phyloP scores from a whole-genome alignment of 2,113 vertebrate species.

The Uria aalge region DNA sequence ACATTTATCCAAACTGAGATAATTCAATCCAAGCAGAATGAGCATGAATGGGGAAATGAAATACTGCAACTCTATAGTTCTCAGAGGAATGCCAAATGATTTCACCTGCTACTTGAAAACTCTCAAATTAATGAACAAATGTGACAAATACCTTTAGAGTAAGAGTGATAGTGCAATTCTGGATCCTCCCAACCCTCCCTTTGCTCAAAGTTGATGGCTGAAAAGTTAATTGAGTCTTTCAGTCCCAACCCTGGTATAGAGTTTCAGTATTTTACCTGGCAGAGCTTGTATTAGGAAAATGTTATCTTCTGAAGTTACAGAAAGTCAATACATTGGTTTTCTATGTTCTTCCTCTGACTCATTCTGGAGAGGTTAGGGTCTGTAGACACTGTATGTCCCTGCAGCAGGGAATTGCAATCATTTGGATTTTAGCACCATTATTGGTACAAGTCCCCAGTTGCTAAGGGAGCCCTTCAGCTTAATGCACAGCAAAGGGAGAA shows the following conservation, averaged over 20 bases:
- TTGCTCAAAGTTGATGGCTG: background rate
- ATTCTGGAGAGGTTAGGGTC: background rate
- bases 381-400: background rate
- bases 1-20: background rate
- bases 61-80: accelerated
- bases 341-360: background rate
- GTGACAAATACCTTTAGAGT: background rate
- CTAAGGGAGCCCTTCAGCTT: background rate
- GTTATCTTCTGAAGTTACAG: background rate
- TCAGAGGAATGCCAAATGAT: background rate
- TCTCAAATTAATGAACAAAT: background rate
- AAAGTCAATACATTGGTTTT: accelerated
- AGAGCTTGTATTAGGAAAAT: background rate
- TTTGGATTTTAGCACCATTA: background rate
- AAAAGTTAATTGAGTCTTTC: background rate
- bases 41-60: accelerated
- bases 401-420: accelerated
- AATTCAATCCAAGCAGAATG: background rate
- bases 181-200: background rate
- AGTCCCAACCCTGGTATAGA: background rate
- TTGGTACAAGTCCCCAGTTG: background rate
- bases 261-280: background rate
- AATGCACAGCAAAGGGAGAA: background rate
- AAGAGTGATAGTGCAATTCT: background rate
- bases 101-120: background rate